These are phyloP conservation scores for Protonemura montana DNA, from an alignment of 2,888 invertebrate genomes.

Conservation along the genomic window DNA sequence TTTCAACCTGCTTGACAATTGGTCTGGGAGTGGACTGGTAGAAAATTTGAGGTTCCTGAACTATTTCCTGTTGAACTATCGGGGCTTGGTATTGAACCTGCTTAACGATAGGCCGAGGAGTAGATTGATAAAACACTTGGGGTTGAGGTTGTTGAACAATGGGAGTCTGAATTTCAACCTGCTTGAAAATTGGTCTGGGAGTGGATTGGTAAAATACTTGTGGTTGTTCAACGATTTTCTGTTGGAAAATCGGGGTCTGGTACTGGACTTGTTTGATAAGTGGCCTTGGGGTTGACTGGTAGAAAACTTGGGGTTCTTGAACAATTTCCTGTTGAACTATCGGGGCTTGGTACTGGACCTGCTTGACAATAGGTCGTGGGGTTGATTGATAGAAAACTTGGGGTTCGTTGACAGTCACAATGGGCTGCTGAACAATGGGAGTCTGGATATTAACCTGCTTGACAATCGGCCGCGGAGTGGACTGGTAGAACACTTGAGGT, in stretches of 20 bases:
- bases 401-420: background rate
- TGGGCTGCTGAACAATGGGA: background rate
- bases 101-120: background rate
- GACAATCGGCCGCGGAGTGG: slow-evolving; percentile 2
- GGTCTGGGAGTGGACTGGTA: slow-evolving; percentile 27
- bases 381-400: slow-evolving; percentile 49
- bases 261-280: slow-evolving; percentile 17
- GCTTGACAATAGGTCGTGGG: slow-evolving; percentile 10
- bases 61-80: slow-evolving; percentile 2
- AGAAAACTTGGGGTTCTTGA: slow-evolving; percentile 14
- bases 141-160: slow-evolving; percentile 38
- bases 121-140: slow-evolving; percentile 7
- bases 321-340: slow-evolving; percentile 20
- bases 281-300: slow-evolving; percentile 21
- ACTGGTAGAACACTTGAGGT: slow-evolving; percentile 14
- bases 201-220: slow-evolving; percentile 29
- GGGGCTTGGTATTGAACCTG: background rate
- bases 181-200: slow-evolving; percentile 17
- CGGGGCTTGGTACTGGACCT: background rate
- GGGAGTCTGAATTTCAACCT: background rate
- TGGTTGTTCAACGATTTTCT: slow-evolving; percentile 14
- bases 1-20: slow-evolving; percentile 15
- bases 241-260: background rate
- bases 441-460: background rate
- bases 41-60: slow-evolving; percentile 2